Percentiles rank a stretch among this genome's conserved stretches.
phyloP scores from a whole-genome alignment of 2,888 invertebrate species.

The Drosophila rellima region DNA sequence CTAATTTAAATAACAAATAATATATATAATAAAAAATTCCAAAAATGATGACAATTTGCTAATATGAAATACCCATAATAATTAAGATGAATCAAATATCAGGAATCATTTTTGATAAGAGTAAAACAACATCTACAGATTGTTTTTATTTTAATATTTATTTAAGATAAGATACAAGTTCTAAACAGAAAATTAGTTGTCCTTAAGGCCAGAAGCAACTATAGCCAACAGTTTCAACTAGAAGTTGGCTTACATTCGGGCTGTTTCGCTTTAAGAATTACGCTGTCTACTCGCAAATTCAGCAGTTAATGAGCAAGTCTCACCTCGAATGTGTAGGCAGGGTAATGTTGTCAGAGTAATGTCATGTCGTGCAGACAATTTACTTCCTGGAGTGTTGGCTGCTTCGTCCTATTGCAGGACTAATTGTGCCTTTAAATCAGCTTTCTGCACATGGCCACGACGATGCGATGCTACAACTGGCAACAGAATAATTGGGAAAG shows the following conservation, averaged over 20 bases:
- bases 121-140: too few species aligned
- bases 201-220: not conserved
- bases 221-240: not conserved
- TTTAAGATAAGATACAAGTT: not conserved
- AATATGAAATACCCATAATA: not conserved
- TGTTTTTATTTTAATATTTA: too few species aligned
- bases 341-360: slow-evolving; percentile 18
- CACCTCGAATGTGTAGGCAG: slow-evolving; percentile 21
- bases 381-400: slow-evolving; percentile 54
- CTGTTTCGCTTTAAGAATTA: not conserved
- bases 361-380: slow-evolving; percentile 19
- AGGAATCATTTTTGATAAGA: not conserved
- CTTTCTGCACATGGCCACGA: slow-evolving; percentile 35
- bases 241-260: not conserved
- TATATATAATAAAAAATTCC: not conserved
- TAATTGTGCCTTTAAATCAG: slow-evolving; percentile 66
- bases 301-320: slow-evolving; percentile 23
- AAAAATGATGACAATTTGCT: not conserved
- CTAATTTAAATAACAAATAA: too few species aligned
- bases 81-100: not conserved
- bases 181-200: not conserved
- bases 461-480: slow-evolving; percentile 14
- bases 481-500: slow-evolving; percentile 68
- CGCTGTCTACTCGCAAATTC: not conserved
- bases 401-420: slow-evolving; percentile 48